Evolutionary conservation across 2,113 vertebrate genomes (phyloP).

Genomic region (Clarias gariepinus): DNA sequence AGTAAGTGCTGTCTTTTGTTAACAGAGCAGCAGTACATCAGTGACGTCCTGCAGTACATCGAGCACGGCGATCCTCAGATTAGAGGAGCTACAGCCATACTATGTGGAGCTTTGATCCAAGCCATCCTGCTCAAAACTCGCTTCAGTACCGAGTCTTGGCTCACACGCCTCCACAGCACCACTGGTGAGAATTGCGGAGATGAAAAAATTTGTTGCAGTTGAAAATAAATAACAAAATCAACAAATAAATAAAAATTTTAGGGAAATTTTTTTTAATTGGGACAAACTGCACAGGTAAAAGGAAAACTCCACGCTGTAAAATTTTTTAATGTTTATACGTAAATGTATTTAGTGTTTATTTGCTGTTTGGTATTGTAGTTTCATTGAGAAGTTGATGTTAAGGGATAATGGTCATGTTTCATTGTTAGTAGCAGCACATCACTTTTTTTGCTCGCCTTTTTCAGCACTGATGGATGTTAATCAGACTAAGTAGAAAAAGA

Average conservation of each 20-base stretch:
- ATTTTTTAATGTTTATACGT: neutral
- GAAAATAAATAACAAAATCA: no score
- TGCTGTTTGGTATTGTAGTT: neutral
- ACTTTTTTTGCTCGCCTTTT: neutral
- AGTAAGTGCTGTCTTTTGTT: constrained; percentile 24
- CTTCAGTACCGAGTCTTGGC: constrained; percentile 84
- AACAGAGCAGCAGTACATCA: constrained; percentile 92
- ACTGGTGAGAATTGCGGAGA: constrained; percentile 73
- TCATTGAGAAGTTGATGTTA: neutral
- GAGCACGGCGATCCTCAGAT: constrained; percentile 94
- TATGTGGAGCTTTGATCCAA: constrained; percentile 86
- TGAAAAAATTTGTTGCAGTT: neutral
- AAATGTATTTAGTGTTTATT: neutral
- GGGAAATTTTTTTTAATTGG: no score
- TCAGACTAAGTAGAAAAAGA: neutral
- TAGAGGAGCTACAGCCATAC: constrained; percentile 88
- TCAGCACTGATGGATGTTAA: neutral
- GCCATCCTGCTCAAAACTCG: constrained; percentile 86
- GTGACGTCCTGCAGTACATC: constrained; percentile 84
- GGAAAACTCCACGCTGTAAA: neutral
- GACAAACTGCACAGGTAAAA: neutral
- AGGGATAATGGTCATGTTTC: neutral
- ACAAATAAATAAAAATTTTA: no score
- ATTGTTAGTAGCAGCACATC: neutral
- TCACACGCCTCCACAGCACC: constrained; percentile 74